Evolutionary conservation across 2,113 vertebrate genomes (phyloP), one percentile per base, ranked within the genome.

Genomic region (Austrofundulus limnaeus): DNA sequence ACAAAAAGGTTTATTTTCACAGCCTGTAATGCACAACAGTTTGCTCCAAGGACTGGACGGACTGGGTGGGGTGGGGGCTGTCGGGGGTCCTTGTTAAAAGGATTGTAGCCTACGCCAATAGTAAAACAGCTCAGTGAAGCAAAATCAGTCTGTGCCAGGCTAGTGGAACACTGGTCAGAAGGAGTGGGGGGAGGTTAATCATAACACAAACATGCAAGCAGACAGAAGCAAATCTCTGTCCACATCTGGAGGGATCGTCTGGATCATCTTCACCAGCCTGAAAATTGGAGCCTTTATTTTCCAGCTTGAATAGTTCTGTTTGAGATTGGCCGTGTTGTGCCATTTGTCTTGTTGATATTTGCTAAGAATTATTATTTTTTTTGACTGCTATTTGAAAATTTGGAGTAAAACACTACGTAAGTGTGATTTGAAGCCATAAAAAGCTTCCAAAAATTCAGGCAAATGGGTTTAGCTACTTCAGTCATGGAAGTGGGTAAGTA

Each of bases 91-190:
- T 24, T 10, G 25, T 81, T 83, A 83, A 92, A 83, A 82, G 83
- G 88, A 91, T 91, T 89, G 89, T 61, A 79, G 81, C 77, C 82
- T 83, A 80, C 71, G 52, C 62, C 31, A 34, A 34, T 34, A 34
- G 31, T 8, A 34, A 66, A 56, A 77, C 76, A 80, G 78, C 83
- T 87, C 66, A 55, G 79, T 46, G 54, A 58, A 55, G 58, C 62
- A 74, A 85, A 79, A 75, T 87, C 79, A 70, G 68, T 75, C 46
- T 72, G 77, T 82, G 72, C 62, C 82, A 78, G 72, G 53, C 80
- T 70, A 73, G 63, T 61, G 68, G 61, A 54, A 46, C 65, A 73
- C 45, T 61, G 61, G 59, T 75, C 65, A 69, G 51, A 56, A 64
- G 73, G 47, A 75, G 57, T 65, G 78, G 75, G 82, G 81, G 80